Conservation (phyloP, 2,797 vertebrate species). For the Sebastes diploproa region DNA sequence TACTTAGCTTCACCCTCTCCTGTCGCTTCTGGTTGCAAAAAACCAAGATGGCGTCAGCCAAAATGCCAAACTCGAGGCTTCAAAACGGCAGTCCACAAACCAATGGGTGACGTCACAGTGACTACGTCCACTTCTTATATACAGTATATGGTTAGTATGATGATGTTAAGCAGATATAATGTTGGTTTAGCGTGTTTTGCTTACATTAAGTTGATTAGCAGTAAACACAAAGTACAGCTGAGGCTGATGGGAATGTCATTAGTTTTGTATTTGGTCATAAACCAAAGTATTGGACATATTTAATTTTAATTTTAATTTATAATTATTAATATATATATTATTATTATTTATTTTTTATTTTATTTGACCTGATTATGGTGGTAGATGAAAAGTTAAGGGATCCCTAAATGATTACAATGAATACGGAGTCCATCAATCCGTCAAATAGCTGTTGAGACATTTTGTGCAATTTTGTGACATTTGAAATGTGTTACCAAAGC, state of each 20-base stretch:
- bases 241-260: not conserved
- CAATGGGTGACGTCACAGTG: too few relatives aligned
- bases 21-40: too few relatives aligned
- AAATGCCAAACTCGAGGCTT: rapidly evolving
- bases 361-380: not conserved
- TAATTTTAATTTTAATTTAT: not conserved
- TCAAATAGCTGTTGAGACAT: not conserved
- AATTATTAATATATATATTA: too few relatives aligned
- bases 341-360: too few relatives aligned
- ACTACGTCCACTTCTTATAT: too few relatives aligned
- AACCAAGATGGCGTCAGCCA: rapidly evolving
- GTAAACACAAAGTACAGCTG: not conserved
- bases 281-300: not conserved
- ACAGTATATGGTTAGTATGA: not conserved
- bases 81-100: too few relatives aligned
- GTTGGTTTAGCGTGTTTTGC: not conserved
- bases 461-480: not conserved
- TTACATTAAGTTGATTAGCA: not conserved
- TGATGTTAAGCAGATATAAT: not conserved
- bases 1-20: too few relatives aligned
- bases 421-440: not conserved
- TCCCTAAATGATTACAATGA: not conserved
- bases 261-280: not conserved
- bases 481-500: not conserved
- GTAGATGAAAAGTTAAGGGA: not conserved